phyloP scores from a whole-genome alignment of 2,797 vertebrate genomes.

The Crypturellus tataupa region DNA sequence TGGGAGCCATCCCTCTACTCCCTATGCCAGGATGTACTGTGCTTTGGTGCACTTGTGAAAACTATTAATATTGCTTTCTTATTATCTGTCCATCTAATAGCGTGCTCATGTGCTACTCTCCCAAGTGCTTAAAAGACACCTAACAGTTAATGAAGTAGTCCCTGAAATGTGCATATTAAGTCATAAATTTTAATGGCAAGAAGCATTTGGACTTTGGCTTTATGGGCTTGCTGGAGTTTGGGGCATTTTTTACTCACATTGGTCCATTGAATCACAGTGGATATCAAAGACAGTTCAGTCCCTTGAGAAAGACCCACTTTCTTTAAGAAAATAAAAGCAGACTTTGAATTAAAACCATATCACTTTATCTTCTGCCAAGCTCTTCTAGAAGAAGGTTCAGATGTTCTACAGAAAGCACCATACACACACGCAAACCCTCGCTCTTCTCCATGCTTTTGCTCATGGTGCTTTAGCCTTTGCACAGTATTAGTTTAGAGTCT shows the following conservation, averaged over 20 bases:
- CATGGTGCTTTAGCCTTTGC: neutral
- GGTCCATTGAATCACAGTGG: neutral
- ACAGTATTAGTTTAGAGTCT: neutral
- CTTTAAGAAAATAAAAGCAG: neutral
- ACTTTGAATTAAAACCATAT: neutral
- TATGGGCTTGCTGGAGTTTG: neutral
- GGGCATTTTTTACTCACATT: neutral
- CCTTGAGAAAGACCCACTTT: neutral
- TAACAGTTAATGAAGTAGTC: neutral
- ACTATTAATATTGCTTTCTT: too few species aligned
- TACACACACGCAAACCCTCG: fast-evolving
- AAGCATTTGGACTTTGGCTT: neutral
- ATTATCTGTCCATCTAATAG: neutral
- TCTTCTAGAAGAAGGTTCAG: neutral
- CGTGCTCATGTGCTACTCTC: neutral
- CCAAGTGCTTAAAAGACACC: neutral
- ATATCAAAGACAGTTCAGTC: neutral
- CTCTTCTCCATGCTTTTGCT: neutral
- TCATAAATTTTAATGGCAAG: neutral
- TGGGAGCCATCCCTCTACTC: too few species aligned
- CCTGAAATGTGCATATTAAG: neutral
- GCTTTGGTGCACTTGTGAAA: too few species aligned
- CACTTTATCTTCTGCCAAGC: neutral
- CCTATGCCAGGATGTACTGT: too few species aligned
- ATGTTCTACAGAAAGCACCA: neutral